Base-by-base conservation (phyloP, 2,888 invertebrate species). In the Megastigmus dorsalis region DNA sequence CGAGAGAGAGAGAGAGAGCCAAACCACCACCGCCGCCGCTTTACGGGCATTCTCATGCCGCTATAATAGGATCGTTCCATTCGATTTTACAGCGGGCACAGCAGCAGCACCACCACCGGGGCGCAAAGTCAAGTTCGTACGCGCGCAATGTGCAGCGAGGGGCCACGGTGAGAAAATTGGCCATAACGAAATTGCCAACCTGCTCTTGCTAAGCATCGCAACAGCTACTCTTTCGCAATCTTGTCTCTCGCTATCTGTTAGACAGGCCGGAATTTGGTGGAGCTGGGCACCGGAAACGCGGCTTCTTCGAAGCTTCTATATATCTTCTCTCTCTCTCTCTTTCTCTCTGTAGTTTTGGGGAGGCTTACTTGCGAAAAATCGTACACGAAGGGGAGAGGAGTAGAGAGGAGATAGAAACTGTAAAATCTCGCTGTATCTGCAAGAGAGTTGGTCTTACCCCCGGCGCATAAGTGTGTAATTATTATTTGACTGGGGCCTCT, bases 121-220 rank as follows among this genome's bases (percentile, higher is more conserved):
- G n/a, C 26, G 9, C 54, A 55, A 67, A 67, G 60, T 74, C 68
- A 74, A 74, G 68, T 73, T 67, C 67, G 43, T 9, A 15, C 26
- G 10, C 55, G n/a, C n/a, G n/a, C n/a, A n/a, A n/a, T n/a, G n/a
- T n/a, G n/a, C n/a, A n/a, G n/a, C n/a, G n/a, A n/a, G 55, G 23
- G 23, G 23, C 10, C 30, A 55, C 48, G n/a, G 62, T 48, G 50
- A 63, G 54, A 66, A 62, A 62, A 75, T 75, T 62, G 62, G 9
- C 54, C 48, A n/a, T 18, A 26, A 3, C 33, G 48, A 63, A 71
- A 71, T 63, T 68, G 59, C 57, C n/a, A n/a, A n/a, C n/a, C n/a
- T n/a, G n/a, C n/a, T n/a, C n/a, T n/a, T n/a, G n/a, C n/a, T n/a
- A n/a, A 26, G 50, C 67, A 43, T 52, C 66, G 45, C 45, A 55